Evolutionary conservation across 2,888 invertebrate species (phyloP), one percentile per base, ranked within the genome.

Genomic region (Pachycephus smyrnensis): DNA sequence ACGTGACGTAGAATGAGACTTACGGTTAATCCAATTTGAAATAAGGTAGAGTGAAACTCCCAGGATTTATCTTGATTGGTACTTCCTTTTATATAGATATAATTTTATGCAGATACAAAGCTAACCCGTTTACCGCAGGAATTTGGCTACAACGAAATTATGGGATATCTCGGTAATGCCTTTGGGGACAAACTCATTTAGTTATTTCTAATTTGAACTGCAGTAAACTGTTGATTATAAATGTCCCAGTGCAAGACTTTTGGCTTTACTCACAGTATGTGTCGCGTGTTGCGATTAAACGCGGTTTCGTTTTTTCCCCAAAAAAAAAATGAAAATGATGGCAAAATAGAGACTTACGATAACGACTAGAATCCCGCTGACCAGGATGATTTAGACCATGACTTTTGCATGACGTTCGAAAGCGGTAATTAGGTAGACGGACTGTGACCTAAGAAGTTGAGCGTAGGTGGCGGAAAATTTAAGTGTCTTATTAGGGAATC

Each of bases 21-120:
- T 71, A 71, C 31, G 32, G 71, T 71, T 71, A 71, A 71, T 71
- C 71, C 71, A 71, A 71, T 71, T 71, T 71, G 71, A 71, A 71
- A 71, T 71, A 71, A 71, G 32, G 31, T 33, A 15, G 31, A 33
- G 33, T 9, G 32, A 32, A 71, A 71, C 33, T 32, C 71, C 71
- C 12, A 31, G 71, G 71, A 71, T 71, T 71, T 71, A 71, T 71
- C 71, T 32, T 33, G 71, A 71, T 23, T 55, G 55, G 23, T 55
- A 9, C 55, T 9, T 55, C 23, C 23, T 55, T 55, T 55, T 55
- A 55, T 55, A 55, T 9, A 55, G 55, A 55, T 55, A 55, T 55
- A 55, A 15, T 55, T 55, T 55, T 55, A 55, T 23, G 55, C 55
- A 55, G 23, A 23, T 40, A 40, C 55, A 23, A 55, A 35, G 23